Evolutionary conservation across 2,797 vertebrate species (phyloP).

Genomic region (Sebastes matsubarae): DNA sequence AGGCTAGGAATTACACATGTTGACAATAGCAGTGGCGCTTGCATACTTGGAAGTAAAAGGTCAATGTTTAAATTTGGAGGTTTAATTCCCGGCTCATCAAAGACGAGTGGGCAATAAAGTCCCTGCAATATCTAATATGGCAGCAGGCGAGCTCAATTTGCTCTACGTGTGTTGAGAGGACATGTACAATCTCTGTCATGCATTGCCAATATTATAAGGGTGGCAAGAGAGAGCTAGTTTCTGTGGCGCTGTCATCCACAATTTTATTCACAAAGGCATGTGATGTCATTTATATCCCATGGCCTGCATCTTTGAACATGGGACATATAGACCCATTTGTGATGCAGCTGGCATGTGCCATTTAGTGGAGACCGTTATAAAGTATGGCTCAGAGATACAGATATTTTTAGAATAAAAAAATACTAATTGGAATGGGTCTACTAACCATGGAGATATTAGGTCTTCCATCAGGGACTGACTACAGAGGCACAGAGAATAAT

Average conservation of each 20-base stretch:
- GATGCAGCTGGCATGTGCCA: neutral
- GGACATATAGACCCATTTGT: neutral
- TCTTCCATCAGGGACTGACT: neutral
- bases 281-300: neutral
- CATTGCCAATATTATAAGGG: neutral
- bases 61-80: constrained; percentile 71
- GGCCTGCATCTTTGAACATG: neutral
- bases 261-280: constrained; percentile 15
- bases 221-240: constrained; percentile 1
- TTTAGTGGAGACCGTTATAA: neutral
- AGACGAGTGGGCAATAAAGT: constrained; percentile 20
- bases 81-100: constrained; percentile 58
- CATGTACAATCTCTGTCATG: constrained; percentile 25
- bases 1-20: constrained; percentile 75
- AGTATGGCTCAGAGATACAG: neutral
- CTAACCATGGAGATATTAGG: neutral
- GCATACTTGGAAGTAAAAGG: constrained; percentile 76
- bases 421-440: neutral
- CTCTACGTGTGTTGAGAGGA: constrained; percentile 1
- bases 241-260: constrained; percentile 1
- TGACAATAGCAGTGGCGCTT: constrained; percentile 65
- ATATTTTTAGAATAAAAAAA: neutral
- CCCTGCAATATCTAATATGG: constrained; percentile 18
- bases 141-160: constrained; percentile 28
- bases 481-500: neutral